Conservation (phyloP, 1,140 invertebrate species). For the Yoshiicerus persimilis region DNA sequence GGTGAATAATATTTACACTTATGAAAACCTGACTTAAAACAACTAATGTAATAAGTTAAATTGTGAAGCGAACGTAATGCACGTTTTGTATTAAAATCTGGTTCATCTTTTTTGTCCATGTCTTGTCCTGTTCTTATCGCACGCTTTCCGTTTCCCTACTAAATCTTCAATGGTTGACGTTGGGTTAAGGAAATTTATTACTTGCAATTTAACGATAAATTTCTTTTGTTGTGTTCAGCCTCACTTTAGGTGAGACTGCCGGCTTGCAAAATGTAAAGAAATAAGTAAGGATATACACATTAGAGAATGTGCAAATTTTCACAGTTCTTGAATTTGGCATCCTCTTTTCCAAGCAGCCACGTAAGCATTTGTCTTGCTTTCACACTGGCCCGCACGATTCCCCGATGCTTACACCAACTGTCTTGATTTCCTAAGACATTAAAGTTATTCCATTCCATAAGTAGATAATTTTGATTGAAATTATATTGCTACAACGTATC, state of each 20-base stretch:
- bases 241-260: no score
- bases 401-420: slow-evolving; percentile 76
- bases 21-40: no score
- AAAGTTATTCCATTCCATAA: neutral
- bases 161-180: no score
- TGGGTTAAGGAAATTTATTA: no score
- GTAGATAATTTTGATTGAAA: no score
- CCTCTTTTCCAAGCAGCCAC: slow-evolving; percentile 85
- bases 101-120: neutral
- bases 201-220: no score
- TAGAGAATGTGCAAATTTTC: slow-evolving; percentile 82
- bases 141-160: neutral
- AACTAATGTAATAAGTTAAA: no score
- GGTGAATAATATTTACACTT: no score
- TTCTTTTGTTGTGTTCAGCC: no score
- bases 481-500: no score
- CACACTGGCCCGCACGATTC: slow-evolving; percentile 79
- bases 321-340: slow-evolving; percentile 86
- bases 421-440: slow-evolving; percentile 36
- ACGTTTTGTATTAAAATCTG: no score
- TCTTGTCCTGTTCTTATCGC: neutral
- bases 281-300: neutral
- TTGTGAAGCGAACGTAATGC: no score
- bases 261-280: neutral
- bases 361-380: slow-evolving; percentile 85